Evolutionary conservation across 2,888 invertebrate species (phyloP), one percentile per base, ranked within the genome.

Genomic region (Griposia aprilina): DNA sequence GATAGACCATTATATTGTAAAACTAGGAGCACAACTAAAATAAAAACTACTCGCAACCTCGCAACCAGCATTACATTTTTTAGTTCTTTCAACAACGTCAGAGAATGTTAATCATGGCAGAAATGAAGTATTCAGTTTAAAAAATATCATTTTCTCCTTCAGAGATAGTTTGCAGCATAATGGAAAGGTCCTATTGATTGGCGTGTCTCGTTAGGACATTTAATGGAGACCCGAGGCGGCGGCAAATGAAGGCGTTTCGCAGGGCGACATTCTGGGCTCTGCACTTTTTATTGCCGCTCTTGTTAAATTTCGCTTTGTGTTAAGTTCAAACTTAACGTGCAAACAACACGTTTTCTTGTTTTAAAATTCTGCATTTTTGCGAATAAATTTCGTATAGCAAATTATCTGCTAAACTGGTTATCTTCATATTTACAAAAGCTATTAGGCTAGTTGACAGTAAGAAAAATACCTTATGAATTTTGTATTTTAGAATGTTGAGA

Each of bases 131-230:
- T 70, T 55, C 70, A 45, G 30, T 78, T 81, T 71, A n/a, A 69
- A 75, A 80, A 80, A 67, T 72, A 67, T 30, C 0, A 76, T 69
- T 74, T 74, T 74, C 71, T 73, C 17, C 15, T 23, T 65, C 52
- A 68, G n/a, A 81, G 78, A 72, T 75, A 74, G 79, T 77, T 76
- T 67, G 60, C 75, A 59, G 57, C 73, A 69, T 79, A 88, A 89
- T 87, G 69, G 70, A 87, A 85, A 71, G 82, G 67, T 83, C 63
- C 77, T 80, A 86, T 86, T 81, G 72, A 83, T 80, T 79, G 75
- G 78, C 68, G 81, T 62, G 76, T 73, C 87, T 89, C 85, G 89
- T 89, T 89, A 89, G 84, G 77, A 66, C 82, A 67, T 74, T 83
- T 89, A 88, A 87, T 90, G 83, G 83, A 82, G 78, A 79, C 78